phyloP scores from a whole-genome alignment of 2,113 vertebrate species.

The Rhagologus leucostigma region DNA sequence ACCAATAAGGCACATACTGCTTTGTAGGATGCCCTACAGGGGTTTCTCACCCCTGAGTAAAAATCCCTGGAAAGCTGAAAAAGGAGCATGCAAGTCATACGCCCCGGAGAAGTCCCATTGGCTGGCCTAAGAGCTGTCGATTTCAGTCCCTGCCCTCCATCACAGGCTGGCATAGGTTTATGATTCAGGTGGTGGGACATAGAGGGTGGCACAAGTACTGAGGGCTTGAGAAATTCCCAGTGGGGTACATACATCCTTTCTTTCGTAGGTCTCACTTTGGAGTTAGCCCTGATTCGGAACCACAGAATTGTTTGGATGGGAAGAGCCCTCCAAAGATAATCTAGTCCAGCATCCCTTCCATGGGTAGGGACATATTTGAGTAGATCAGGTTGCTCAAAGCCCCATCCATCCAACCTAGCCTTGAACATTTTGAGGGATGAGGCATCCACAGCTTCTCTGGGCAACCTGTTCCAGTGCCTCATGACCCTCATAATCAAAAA shows the following conservation, averaged over 20 bases:
- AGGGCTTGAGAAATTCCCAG: background rate
- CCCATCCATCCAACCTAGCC: background rate
- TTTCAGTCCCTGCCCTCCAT: background rate
- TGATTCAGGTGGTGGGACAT: background rate
- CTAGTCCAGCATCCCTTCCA: rapidly evolving
- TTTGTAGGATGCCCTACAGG: background rate
- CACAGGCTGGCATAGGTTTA: background rate
- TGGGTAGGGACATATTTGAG: background rate
- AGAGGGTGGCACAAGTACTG: background rate
- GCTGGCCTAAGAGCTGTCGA: background rate
- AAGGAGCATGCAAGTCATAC: background rate
- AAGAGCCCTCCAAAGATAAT: background rate
- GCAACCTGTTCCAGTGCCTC: background rate
- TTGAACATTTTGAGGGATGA: background rate
- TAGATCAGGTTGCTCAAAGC: background rate
- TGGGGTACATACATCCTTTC: background rate
- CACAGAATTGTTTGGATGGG: background rate
- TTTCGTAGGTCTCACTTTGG: background rate
- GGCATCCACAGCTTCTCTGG: background rate
- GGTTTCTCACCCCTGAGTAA: background rate
- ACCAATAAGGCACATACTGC: background rate
- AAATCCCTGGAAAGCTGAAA: background rate
- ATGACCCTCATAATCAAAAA: background rate
- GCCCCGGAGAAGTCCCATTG: background rate
- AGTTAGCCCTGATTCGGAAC: background rate